Evolutionary conservation across 2,888 invertebrate genomes (phyloP).

Genomic region (Pollenia angustigena): DNA sequence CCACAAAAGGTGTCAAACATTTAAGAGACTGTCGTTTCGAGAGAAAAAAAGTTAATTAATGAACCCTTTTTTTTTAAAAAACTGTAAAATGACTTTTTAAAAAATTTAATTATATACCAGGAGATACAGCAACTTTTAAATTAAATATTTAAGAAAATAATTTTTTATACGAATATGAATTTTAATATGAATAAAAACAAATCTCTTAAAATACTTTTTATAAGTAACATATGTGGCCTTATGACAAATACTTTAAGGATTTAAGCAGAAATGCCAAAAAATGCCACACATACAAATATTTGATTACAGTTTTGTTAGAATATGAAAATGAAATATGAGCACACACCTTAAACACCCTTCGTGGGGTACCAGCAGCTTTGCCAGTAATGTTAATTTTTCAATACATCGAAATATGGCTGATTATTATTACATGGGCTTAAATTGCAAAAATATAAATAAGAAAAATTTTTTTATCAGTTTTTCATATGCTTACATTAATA

Average conservation of each 20-base stretch:
- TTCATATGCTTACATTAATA: slow-evolving; percentile 59
- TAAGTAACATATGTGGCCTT: slow-evolving; percentile 44
- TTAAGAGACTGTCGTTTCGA: slow-evolving; percentile 14
- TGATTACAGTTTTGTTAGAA: slow-evolving; percentile 18
- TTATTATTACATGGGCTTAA: slow-evolving; percentile 50
- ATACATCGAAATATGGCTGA: slow-evolving; percentile 58
- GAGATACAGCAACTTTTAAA: slow-evolving; percentile 16
- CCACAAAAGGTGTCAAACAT: slow-evolving; percentile 57
- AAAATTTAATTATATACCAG: slow-evolving; percentile 27
- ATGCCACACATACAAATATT: neutral
- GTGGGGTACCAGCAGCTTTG: neutral
- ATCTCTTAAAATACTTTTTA: slow-evolving; percentile 6
- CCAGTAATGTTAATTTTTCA: slow-evolving; percentile 28
- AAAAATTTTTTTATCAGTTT: slow-evolving; percentile 40
- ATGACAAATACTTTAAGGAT: slow-evolving; percentile 42
- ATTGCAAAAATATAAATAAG: slow-evolving; percentile 50
- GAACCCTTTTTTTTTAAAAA: slow-evolving; percentile 60
- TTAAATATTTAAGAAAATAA: neutral
- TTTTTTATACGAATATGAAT: slow-evolving; percentile 12
- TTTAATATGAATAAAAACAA: neutral
- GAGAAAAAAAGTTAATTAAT: slow-evolving; percentile 62
- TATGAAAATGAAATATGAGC: slow-evolving; percentile 64
- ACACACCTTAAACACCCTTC: slow-evolving; percentile 50
- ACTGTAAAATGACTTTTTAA: slow-evolving; percentile 54
- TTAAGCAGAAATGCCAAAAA: slow-evolving; percentile 4